phyloP scores from a whole-genome alignment of 2,113 vertebrate species.

The Mellivora capensis region DNA sequence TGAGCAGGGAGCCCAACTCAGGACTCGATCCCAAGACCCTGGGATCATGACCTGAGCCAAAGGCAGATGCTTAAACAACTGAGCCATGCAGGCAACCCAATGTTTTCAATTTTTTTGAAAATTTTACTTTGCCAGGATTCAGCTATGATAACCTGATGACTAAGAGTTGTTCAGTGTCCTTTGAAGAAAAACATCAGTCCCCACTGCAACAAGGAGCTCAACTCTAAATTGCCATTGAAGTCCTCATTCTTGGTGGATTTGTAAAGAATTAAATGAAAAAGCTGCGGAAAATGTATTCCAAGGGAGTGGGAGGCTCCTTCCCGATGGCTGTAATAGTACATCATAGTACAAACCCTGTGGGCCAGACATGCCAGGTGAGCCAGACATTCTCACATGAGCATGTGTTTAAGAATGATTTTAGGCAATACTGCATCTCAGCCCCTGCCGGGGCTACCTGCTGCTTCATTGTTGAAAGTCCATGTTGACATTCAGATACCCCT shows the following conservation, averaged over 20 bases:
- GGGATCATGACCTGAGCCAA: too few relatives aligned
- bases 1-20: too few relatives aligned
- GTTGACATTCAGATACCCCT: neutral
- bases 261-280: neutral
- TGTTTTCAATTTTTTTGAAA: constrained; percentile 14
- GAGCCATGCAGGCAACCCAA: too few relatives aligned
- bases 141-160: neutral
- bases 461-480: neutral
- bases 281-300: neutral
- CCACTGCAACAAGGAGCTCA: neutral
- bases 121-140: neutral
- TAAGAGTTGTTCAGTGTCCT: neutral
- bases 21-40: too few relatives aligned
- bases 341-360: neutral
- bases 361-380: neutral
- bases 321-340: neutral
- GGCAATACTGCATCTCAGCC: neutral
- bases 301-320: neutral
- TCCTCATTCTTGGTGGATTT: neutral
- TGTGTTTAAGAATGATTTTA: neutral
- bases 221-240: neutral
- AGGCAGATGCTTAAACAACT: too few relatives aligned
- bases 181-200: neutral
- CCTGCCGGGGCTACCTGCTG: neutral
- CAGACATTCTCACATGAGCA: neutral